These are phyloP conservation scores for Drosophila emarginata DNA, from an alignment of 2,888 invertebrate species.

Conservation along the genomic window DNA sequence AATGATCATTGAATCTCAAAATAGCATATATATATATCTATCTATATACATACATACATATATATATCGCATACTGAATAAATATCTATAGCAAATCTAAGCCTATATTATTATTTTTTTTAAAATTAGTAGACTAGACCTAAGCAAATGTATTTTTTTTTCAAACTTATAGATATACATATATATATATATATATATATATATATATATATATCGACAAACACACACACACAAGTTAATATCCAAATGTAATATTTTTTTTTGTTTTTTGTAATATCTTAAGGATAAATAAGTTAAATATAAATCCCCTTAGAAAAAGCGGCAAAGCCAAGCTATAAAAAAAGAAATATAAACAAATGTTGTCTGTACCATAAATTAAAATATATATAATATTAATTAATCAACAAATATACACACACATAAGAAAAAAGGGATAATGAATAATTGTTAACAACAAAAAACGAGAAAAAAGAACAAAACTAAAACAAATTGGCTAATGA, in stretches of 20 bases:
- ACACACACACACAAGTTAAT: conserved; percentile 37
- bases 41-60: too few species aligned
- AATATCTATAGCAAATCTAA: conserved; percentile 16
- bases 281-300: conserved; percentile 19
- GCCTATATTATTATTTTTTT: conserved; percentile 6
- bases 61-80: not conserved
- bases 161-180: conserved; percentile 2
- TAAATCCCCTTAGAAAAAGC: conserved; percentile 4
- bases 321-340: conserved; percentile 34
- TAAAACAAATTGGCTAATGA: not conserved
- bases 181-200: conserved; percentile 22
- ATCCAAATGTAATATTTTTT: conserved; percentile 44
- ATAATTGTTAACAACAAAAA: conserved; percentile 6
- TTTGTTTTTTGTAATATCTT: conserved; percentile 36
- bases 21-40: conserved; percentile 11
- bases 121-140: conserved; percentile 23
- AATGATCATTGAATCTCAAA: conserved; percentile 7
- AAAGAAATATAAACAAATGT: conserved; percentile 17
- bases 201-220: conserved; percentile 19
- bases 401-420: not conserved
- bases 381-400: not conserved
- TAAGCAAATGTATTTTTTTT: conserved; percentile 53
- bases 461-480: conserved; percentile 2
- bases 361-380: conserved; percentile 33
- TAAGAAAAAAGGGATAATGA: not conserved